Conservation (phyloP, 2,113 vertebrate genomes). For the Leptocoma aspasia region DNA sequence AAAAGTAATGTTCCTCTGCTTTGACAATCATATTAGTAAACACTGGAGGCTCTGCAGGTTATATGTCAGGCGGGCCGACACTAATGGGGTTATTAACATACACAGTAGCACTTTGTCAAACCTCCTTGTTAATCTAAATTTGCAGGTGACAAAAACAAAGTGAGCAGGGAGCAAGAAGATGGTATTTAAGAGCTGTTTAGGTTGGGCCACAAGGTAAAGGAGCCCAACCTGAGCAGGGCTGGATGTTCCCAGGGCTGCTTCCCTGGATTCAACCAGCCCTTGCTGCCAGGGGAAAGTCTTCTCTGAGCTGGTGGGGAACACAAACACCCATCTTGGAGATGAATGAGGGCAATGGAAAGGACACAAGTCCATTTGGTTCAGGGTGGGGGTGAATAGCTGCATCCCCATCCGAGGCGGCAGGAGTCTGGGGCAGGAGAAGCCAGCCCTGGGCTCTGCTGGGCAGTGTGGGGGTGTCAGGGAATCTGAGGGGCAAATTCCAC, state of each 20-base stretch:
- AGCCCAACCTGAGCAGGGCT: not conserved
- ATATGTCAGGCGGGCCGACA: constrained; percentile 24
- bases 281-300: accelerated
- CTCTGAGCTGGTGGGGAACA: not conserved
- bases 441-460: not conserved
- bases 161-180: not conserved
- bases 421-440: not conserved
- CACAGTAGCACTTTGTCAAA: constrained; percentile 38
- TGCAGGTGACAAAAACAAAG: constrained; percentile 38
- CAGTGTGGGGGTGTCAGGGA: not conserved
- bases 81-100: constrained; percentile 74
- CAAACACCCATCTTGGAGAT: accelerated
- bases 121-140: constrained; percentile 56
- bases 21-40: constrained; percentile 73
- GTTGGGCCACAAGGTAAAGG: not conserved
- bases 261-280: accelerated
- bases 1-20: constrained; percentile 66
- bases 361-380: not conserved
- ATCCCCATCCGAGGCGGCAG: accelerated
- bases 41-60: constrained; percentile 49
- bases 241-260: accelerated
- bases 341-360: accelerated
- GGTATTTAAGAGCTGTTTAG: not conserved
- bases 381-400: not conserved
- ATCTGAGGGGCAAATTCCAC: not conserved